phyloP scores from a whole-genome alignment of 2,797 vertebrate species.

The Setipinna tenuifilis region DNA sequence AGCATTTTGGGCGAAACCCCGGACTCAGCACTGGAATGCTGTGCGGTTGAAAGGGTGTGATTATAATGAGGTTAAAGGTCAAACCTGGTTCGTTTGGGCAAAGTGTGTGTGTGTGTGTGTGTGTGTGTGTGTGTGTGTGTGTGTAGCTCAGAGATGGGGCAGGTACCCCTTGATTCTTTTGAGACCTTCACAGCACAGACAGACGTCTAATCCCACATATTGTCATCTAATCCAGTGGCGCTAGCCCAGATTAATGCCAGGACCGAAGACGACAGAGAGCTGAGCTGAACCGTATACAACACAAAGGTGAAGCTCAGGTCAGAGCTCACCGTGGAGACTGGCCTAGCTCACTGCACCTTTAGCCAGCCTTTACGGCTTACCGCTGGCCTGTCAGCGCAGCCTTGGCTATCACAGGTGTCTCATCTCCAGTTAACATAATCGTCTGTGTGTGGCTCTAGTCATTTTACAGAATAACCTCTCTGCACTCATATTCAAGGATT shows the following conservation, averaged over 20 bases:
- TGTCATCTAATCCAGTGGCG: slow-evolving; percentile 2
- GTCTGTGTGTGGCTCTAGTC: neutral
- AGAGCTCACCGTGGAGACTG: neutral
- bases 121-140: slow-evolving; percentile 4
- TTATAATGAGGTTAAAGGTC: neutral
- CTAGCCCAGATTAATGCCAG: neutral
- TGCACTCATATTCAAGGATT: neutral
- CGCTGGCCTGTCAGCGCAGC: neutral
- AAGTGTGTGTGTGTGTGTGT: slow-evolving; percentile 28
- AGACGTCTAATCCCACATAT: neutral
- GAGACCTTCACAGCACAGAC: neutral
- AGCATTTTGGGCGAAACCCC: neutral
- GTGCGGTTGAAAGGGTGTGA: neutral
- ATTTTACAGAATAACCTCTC: neutral
- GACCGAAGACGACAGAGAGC: neutral
- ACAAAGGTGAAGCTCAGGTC: neutral
- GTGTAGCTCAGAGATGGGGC: too few species aligned
- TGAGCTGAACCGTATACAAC: neutral
- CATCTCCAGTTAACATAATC: neutral
- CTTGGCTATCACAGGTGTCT: neutral
- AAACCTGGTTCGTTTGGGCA: neutral
- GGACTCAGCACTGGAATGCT: neutral
- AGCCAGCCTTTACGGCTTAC: neutral
- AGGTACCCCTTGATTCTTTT: neutral
- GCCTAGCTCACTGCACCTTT: neutral